These are phyloP conservation scores for Papilio elwesi DNA, from an alignment of 2,888 invertebrate species.

Conservation along the genomic window DNA sequence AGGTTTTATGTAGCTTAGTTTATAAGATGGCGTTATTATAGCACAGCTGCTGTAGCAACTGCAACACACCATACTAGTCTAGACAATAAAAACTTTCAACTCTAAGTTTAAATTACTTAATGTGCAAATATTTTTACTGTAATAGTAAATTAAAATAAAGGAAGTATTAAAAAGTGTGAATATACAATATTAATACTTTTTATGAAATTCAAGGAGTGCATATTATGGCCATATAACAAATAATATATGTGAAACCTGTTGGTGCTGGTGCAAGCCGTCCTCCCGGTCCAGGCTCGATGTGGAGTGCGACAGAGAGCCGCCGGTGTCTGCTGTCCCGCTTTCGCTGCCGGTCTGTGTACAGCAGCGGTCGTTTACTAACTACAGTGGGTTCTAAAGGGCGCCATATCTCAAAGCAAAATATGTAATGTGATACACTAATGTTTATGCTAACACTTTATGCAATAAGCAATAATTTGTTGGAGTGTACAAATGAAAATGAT, in stretches of 20 bases:
- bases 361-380: constrained; percentile 46
- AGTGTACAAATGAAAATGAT: background rate
- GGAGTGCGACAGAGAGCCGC: constrained; percentile 90
- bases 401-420: too few relatives aligned
- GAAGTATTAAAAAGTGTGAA: background rate
- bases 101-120: too few relatives aligned
- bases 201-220: background rate
- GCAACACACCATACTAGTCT: too few relatives aligned
- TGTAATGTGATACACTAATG: background rate
- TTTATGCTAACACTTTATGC: background rate
- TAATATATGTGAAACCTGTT: constrained; percentile 72
- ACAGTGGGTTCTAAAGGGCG: background rate
- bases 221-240: background rate
- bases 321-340: constrained; percentile 85
- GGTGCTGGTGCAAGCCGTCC: constrained; percentile 85
- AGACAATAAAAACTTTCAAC: too few relatives aligned
- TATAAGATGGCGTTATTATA: too few relatives aligned
- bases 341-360: constrained; percentile 79
- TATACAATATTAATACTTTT: background rate
- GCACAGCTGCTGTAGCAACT: too few relatives aligned
- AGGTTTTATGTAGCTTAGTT: too few relatives aligned
- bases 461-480: background rate
- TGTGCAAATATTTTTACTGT: too few relatives aligned
- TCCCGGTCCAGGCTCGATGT: constrained; percentile 95
- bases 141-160: too few relatives aligned